Conservation (phyloP, 2,797 vertebrate species). For the Diceros bicornis region DNA sequence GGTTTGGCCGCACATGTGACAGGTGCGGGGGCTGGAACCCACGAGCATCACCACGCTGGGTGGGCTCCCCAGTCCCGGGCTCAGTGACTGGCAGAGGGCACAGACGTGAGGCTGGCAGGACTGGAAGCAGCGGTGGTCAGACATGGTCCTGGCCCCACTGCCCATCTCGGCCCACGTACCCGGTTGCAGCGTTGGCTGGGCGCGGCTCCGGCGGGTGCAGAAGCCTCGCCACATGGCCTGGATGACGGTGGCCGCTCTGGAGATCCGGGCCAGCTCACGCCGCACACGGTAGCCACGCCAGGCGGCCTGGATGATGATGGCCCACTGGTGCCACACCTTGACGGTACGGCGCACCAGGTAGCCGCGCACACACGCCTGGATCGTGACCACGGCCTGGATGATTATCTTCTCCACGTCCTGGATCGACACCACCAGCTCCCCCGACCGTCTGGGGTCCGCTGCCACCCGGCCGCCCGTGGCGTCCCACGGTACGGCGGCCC, state of each 20-base stretch:
- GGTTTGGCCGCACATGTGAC: slow-evolving; percentile 74
- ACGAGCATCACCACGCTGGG: slow-evolving; percentile 74
- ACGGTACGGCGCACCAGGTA: slow-evolving; percentile 64
- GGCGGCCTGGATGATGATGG: slow-evolving; percentile 69
- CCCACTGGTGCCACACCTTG: slow-evolving; percentile 68
- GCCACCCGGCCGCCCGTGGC: background rate
- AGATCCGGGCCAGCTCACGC: background rate
- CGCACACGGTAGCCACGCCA: slow-evolving; percentile 70
- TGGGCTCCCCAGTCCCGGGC: accelerated
- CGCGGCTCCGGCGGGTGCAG: background rate
- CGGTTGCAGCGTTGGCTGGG: accelerated
- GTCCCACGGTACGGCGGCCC: background rate
- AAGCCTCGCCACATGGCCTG: slow-evolving; percentile 80
- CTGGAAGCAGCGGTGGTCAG: slow-evolving; percentile 72
- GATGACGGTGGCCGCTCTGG: slow-evolving; percentile 30
- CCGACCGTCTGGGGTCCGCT: background rate
- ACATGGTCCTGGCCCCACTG: accelerated
- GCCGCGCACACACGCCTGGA: slow-evolving; percentile 66
- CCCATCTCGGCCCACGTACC: accelerated
- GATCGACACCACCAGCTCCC: background rate
- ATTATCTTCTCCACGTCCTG: background rate
- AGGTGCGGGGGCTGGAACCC: slow-evolving; percentile 72
- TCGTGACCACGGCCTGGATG: background rate
- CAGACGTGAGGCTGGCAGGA: slow-evolving; percentile 60
- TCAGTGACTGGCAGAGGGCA: slow-evolving; percentile 63